Evolutionary conservation across 2,888 invertebrate species (phyloP).

Genomic region (Callyntrura guangdongensis): DNA sequence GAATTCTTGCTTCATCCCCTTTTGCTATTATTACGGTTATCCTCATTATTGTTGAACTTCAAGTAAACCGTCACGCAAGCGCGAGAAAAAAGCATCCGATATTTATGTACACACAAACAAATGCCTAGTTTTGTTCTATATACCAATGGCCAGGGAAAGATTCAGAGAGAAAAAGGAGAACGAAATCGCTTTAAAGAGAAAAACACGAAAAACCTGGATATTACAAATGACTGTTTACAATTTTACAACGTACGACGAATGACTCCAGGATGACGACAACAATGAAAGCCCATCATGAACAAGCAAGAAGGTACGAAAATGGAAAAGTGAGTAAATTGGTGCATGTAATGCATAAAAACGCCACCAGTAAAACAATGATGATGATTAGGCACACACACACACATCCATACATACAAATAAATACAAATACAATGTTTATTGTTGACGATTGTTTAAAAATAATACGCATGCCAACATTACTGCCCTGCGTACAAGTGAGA

Average conservation of each 20-base stretch:
- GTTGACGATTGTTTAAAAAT: constrained; percentile 46
- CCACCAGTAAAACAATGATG: constrained; percentile 1
- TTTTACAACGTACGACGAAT: constrained; percentile 2
- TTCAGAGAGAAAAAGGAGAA: no score
- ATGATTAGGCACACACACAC: constrained; percentile 25
- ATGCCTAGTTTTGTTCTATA: not conserved
- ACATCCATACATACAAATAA: no score
- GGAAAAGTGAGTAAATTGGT: constrained; percentile 31
- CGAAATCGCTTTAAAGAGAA: not conserved
- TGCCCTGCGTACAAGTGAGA: not conserved
- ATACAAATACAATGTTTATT: constrained; percentile 26
- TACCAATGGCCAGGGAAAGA: not conserved
- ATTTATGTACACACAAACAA: not conserved
- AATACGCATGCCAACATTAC: constrained; percentile 14
- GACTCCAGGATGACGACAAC: not conserved
- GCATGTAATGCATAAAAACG: constrained; percentile 32
- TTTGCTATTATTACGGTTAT: not conserved
- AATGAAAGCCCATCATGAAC: not conserved
- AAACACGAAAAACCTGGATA: constrained; percentile 22
- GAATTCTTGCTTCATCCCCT: not conserved
- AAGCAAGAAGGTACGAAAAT: not conserved
- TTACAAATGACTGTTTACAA: constrained; percentile 42
- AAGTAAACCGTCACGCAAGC: no score
- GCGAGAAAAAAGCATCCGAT: not conserved
- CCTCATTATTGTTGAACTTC: not conserved